Evolutionary conservation across 2,888 invertebrate genomes (phyloP), one percentile per base, ranked within the genome.

Genomic region (Euplexia lucipara): DNA sequence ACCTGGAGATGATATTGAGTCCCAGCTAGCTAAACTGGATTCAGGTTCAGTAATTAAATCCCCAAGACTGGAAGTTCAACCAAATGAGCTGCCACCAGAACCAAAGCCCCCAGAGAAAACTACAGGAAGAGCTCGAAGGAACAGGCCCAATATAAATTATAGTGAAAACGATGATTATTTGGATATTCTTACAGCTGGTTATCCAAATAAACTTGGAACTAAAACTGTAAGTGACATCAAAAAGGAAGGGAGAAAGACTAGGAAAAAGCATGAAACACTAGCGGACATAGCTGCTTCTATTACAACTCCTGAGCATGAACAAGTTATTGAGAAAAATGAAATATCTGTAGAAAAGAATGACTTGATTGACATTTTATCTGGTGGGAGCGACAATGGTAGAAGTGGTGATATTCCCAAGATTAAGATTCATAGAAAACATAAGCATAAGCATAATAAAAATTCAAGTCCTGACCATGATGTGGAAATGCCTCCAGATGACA

Each of bases 151-250:
- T 82, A 90, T 95, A 60, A 95, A 95, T 82, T 95, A 96, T 93
- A 91, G 95, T 95, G 92, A 96, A 94, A 92, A 95, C 92, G 93
- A 96, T 93, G 89, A 96, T 91, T 90, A 95, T 90, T 81, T 96
- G 87, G 89, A 95, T 89, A 88, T 89, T 68, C 65, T 96, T 86
- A 89, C 96, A 88, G 77, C 95, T 87, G 77, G 89, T 86, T 85
- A 91, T 86, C 76, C 88, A 73, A 84, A 65, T 74, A 93, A 91
- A 88, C 86, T 88, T 77, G 83, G 74, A 63, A 91, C 88, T 70
- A 94, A 91, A 88, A 91, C 93, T 64, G 91, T 94, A 22, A 87
- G 88, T 89, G 94, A 95, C 64, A 83, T 93, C 76, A 92, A 93
- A 85, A 92, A 91, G 78, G 94, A 95, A 86, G 83, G 83, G 48